Percentiles rank a stretch among this genome's conserved stretches.
Evolutionary conservation across 2,797 vertebrate species (phyloP).

Genomic region (Zalophus californianus): DNA sequence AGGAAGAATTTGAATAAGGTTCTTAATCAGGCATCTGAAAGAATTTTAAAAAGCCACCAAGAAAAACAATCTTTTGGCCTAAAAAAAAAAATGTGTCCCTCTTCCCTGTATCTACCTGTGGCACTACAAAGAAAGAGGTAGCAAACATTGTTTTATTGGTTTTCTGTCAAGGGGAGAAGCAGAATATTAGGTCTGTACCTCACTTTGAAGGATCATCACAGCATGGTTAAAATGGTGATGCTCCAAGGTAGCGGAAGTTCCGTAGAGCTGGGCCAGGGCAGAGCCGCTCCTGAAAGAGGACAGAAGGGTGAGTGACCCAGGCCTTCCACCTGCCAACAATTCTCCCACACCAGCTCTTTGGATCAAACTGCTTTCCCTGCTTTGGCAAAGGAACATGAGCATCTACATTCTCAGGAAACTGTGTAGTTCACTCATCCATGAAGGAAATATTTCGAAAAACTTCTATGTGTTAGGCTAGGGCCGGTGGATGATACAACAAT

Average conservation of each 20-base stretch:
- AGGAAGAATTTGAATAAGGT: not conserved
- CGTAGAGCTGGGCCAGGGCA: conserved; percentile 97
- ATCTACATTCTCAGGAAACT: not conserved
- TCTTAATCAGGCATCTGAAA: not conserved
- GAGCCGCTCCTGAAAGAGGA: conserved; percentile 94
- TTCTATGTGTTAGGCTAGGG: not conserved
- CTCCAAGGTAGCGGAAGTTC: conserved; percentile 98
- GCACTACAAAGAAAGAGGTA: not conserved
- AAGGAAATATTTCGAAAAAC: not conserved
- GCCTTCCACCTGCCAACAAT: rapidly evolving
- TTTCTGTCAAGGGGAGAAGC: not conserved
- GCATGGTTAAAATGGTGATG: conserved; percentile 99
- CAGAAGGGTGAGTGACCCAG: not conserved
- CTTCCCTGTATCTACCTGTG: not conserved
- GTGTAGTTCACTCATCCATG: not conserved
- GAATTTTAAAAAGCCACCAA: not conserved
- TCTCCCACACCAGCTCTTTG: not conserved
- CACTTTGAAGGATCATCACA: conserved; percentile 99
- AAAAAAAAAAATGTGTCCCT: not conserved
- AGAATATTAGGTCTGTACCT: conserved; percentile 89
- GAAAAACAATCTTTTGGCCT: not conserved
- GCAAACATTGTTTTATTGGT: not conserved
- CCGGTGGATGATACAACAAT: not conserved
- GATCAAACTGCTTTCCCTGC: not conserved
- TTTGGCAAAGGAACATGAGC: not conserved